Base-by-base conservation (phyloP, 64 coral and sea anemone genomes). In the Orbicella faveolata region DNA sequence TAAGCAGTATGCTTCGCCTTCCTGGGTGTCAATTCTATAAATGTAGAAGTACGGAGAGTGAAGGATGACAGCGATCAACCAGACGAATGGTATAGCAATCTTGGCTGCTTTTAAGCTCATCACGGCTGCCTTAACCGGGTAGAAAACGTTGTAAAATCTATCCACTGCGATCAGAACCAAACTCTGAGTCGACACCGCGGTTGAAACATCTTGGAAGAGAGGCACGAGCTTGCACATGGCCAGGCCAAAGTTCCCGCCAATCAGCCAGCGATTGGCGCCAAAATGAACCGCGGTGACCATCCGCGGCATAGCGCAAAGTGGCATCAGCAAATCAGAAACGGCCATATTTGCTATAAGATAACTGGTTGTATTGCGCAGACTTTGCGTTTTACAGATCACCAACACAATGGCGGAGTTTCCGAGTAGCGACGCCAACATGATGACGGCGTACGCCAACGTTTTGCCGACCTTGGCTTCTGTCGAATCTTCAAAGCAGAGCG, bases 261-360 rank as follows among this genome's bases (percentile, higher is more conserved):
- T 90, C 2, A 81, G 33, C 89, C 89, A 90, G 9, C 66, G 55
- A 63, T 81, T 73, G 36, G 72, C 66, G 23, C 79, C 68, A 30
- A 83, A 83, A 90, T 90, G 72, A 61, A 90, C 61, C 51, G 21
- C 79, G 13, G 61, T 64, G 25, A 90, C 61, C 33, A 73, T 74
- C 25, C 79, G 79, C 8, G 89, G 89, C 89, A 90, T 90, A 23
- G 81, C 79, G 53, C 83, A 90, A 35, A 90, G 34, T 17, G 79
- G 73, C 48, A 81, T 37, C 9, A 90, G 16, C 36, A 90, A 53
- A 83, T 90, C 89, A 33, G 89, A 90, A 16, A 90, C 54, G 30
- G 78, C 81, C 89, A 90, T 90, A 61, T 90, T 90, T 12, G 89
- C 89, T 33, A 90, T 90, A 25, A 90, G 79, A 17, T 83, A 83